These are phyloP conservation scores for Achatina immaculata DNA, from an alignment of 1,140 invertebrate species.

Conservation along the genomic window DNA sequence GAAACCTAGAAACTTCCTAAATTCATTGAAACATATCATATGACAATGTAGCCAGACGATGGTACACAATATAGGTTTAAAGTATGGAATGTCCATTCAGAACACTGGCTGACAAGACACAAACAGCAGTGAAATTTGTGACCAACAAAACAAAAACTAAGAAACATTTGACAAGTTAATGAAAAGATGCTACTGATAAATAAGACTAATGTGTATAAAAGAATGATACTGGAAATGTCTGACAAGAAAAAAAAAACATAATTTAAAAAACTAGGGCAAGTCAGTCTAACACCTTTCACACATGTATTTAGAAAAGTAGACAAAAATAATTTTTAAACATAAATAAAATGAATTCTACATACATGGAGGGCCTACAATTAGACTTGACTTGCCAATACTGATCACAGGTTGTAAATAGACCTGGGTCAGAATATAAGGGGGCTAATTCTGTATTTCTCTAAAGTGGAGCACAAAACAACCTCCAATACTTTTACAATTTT, in stretches of 20 bases:
- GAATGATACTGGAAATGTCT: background rate
- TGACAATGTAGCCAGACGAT: too few relatives aligned
- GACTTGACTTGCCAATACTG: conserved; percentile 37
- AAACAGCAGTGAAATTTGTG: background rate
- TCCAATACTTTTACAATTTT: background rate
- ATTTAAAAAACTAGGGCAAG: conserved; percentile 26
- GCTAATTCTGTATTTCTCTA: background rate
- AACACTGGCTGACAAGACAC: too few relatives aligned
- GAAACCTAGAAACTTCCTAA: too few relatives aligned
- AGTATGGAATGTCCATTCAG: background rate
- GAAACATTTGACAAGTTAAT: too few relatives aligned
- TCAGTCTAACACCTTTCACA: conserved; percentile 40
- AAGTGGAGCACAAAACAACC: background rate
- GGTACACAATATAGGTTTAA: background rate
- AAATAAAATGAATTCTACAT: conserved; percentile 22
- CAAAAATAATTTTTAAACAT: conserved; percentile 17
- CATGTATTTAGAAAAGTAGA: conserved; percentile 32
- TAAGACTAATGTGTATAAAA: too few relatives aligned
- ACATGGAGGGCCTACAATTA: conserved; percentile 41
- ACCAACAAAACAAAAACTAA: background rate
- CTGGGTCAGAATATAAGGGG: background rate
- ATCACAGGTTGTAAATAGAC: conserved; percentile 32
- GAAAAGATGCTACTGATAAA: background rate
- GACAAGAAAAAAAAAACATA: conserved; percentile 2
- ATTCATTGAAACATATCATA: too few relatives aligned